Percentiles rank a stretch among this genome's conserved stretches.
Conservation (phyloP, 2,797 vertebrate species). For the Clarias laeviceps region DNA sequence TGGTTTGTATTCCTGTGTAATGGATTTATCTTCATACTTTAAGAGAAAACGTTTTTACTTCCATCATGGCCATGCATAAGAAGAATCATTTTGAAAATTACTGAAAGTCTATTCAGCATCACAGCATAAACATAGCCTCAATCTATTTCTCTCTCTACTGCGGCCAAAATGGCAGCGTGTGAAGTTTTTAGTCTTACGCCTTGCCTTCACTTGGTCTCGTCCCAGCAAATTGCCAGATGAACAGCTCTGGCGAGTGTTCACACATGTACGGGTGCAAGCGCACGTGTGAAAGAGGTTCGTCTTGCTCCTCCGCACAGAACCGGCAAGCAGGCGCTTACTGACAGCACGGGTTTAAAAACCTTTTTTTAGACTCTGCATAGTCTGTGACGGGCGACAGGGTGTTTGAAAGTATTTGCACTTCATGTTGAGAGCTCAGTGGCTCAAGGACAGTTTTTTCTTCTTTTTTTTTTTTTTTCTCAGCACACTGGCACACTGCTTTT, state of each 20-base stretch:
- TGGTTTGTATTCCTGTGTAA: not conserved
- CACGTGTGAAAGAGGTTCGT: constrained; percentile 27
- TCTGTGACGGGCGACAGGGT: not conserved
- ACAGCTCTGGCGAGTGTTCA: not conserved
- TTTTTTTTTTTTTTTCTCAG: not conserved
- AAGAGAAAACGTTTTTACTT: not conserved
- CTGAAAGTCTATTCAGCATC: no score
- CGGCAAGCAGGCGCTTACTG: not conserved
- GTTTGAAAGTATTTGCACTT: constrained; percentile 32
- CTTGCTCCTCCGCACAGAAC: not conserved
- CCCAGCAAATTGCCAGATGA: not conserved
- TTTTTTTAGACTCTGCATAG: not conserved
- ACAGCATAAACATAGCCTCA: not conserved
- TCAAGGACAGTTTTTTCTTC: not conserved
- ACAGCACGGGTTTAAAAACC: constrained; percentile 21
- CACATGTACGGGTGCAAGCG: not conserved
- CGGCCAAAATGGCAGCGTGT: not conserved
- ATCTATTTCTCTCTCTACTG: not conserved
- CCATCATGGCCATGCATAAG: not conserved
- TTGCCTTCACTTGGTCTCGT: not conserved
- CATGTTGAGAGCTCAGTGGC: constrained; percentile 30
- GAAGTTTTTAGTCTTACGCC: not conserved
- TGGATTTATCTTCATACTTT: not conserved
- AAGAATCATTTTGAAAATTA: not conserved
- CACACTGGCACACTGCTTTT: not conserved